A percentile compares a stretch with the other conserved stretches of the same genome.
phyloP scores from a whole-genome alignment of 2,888 invertebrate species.

The Papilio protenor region DNA sequence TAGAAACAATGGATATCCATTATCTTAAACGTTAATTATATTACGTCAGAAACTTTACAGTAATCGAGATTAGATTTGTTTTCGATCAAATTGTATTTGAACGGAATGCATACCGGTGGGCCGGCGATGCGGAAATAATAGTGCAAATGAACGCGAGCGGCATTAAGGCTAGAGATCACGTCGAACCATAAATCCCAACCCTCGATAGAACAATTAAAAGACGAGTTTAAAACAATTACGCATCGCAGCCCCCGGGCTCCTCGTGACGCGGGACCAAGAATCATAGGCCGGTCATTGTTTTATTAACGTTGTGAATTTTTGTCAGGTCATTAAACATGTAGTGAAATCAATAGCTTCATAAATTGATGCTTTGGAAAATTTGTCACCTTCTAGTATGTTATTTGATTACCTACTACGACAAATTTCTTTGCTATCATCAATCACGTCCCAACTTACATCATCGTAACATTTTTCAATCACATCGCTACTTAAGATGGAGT shows the following conservation, averaged over 20 bases:
- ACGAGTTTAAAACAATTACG: constrained; percentile 84
- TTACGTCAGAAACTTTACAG: constrained; percentile 62
- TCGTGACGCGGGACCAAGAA: constrained; percentile 69
- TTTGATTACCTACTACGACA: neutral
- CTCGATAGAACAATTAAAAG: constrained; percentile 84
- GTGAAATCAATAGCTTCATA: constrained; percentile 30
- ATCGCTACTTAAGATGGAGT: neutral
- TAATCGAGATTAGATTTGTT: constrained; percentile 58
- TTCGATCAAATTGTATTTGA: constrained; percentile 73
- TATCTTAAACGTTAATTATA: constrained; percentile 57
- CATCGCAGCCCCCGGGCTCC: constrained; percentile 75
- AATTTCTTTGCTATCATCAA: neutral
- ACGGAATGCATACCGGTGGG: constrained; percentile 76
- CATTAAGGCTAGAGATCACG: constrained; percentile 78
- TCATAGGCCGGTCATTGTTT: constrained; percentile 32
- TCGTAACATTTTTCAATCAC: neutral
- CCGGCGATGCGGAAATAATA: constrained; percentile 77
- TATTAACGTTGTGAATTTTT: constrained; percentile 30
- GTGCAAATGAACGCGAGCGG: constrained; percentile 78
- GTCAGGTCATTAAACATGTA: constrained; percentile 11
- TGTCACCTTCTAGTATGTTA: neutral
- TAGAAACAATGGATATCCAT: constrained; percentile 54
- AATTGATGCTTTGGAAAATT: neutral
- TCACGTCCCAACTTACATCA: too few relatives aligned
- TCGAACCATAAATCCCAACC: constrained; percentile 78